A percentile compares a stretch with the other conserved stretches of the same genome.
phyloP scores from a whole-genome alignment of 35 echinoderm and acorn worm genomes.

The Holothuria glaberrima region DNA sequence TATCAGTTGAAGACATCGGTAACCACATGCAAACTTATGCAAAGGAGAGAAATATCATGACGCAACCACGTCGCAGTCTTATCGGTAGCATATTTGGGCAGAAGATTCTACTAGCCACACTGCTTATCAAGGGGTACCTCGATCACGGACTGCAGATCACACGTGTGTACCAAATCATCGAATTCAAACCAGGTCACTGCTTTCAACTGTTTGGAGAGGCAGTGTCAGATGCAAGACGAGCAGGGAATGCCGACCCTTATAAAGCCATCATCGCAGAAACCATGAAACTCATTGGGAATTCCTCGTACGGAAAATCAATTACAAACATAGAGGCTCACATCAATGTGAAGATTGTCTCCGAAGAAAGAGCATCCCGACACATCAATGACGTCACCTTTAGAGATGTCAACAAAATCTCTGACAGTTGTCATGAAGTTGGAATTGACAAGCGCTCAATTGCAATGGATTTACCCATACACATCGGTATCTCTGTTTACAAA shows the following conservation, averaged over 20 bases:
- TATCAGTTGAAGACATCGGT: slow-evolving; percentile 36
- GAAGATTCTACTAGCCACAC: too few species aligned
- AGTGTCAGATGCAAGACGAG: slow-evolving; percentile 47
- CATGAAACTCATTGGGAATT: slow-evolving; percentile 58
- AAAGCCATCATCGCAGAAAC: slow-evolving; percentile 59
- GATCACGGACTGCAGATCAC: too few species aligned
- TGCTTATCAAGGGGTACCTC: too few species aligned
- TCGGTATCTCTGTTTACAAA: too few species aligned
- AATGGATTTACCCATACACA: too few species aligned
- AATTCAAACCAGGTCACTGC: slow-evolving; percentile 41
- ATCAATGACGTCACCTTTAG: too few species aligned
- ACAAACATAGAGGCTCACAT: neutral
- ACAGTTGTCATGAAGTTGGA: slow-evolving; percentile 58
- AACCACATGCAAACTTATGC: neutral
- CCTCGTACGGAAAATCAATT: slow-evolving; percentile 41
- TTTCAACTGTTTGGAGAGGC: slow-evolving; percentile 48
- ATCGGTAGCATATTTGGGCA: too few species aligned
- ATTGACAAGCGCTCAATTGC: slow-evolving; percentile 38
- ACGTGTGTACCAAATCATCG: slow-evolving; percentile 41
- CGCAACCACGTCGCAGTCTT: slow-evolving; percentile 20
- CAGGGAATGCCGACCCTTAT: neutral
- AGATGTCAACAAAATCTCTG: too few species aligned
- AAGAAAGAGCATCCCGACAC: too few species aligned
- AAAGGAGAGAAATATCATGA: neutral
- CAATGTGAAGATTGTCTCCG: too few species aligned